Conservation (phyloP, 2,888 invertebrate genomes). For the Dryobota labecula region DNA sequence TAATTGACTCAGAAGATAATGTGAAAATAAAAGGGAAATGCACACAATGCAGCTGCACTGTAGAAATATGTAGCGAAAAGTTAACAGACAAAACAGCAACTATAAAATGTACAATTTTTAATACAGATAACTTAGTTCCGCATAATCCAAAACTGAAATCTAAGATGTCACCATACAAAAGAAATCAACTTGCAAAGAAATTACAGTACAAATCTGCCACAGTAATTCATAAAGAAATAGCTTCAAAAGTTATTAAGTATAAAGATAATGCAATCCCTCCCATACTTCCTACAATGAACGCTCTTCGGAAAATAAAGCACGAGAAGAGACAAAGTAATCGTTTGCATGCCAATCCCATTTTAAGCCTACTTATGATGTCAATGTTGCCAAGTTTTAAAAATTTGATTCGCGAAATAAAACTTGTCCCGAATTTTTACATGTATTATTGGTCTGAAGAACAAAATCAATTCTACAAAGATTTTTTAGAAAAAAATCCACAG, state of each 20-base stretch:
- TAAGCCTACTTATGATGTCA: constrained; percentile 34
- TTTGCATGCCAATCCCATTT: constrained; percentile 24
- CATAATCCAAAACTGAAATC: constrained; percentile 39
- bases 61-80: constrained; percentile 30
- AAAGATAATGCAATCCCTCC: constrained; percentile 17
- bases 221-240: constrained; percentile 39
- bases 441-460: constrained; percentile 37
- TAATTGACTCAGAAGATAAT: constrained; percentile 28
- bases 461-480: constrained; percentile 29
- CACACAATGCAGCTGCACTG: constrained; percentile 34
- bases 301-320: constrained; percentile 28
- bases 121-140: constrained; percentile 31
- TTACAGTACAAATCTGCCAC: constrained; percentile 33
- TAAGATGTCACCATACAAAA: constrained; percentile 38
- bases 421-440: constrained; percentile 25
- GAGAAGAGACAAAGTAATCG: constrained; percentile 35
- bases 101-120: constrained; percentile 30
- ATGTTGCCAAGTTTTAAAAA: constrained; percentile 30
- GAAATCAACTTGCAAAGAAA: constrained; percentile 33
- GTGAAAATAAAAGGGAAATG: constrained; percentile 35
- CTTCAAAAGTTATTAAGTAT: constrained; percentile 31
- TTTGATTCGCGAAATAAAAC: constrained; percentile 26
- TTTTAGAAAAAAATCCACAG: constrained; percentile 30
- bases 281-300: constrained; percentile 25
- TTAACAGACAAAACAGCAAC: constrained; percentile 36